A percentile compares a stretch with the other conserved stretches of the same genome.
Evolutionary conservation across 2,888 invertebrate species (phyloP).

Genomic region (Sympetrum striolatum): DNA sequence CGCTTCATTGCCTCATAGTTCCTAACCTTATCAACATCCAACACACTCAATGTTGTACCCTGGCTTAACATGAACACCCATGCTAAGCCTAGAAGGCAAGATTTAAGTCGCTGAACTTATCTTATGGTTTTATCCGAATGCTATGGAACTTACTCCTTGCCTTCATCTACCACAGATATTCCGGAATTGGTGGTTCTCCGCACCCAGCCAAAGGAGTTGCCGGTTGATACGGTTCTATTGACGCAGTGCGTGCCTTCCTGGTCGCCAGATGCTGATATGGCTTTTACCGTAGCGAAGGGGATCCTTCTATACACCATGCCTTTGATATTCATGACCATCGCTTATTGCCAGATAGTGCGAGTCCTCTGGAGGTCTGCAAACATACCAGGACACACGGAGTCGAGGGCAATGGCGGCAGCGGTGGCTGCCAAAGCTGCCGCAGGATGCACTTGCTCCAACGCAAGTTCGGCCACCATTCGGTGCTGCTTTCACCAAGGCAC

Average conservation of each 20-base stretch:
- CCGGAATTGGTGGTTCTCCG: slow-evolving; percentile 80
- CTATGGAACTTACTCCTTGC: neutral
- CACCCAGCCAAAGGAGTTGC: slow-evolving; percentile 62
- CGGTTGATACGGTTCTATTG: slow-evolving; percentile 68
- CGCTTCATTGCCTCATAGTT: too few species aligned
- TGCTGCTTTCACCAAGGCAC: slow-evolving; percentile 26
- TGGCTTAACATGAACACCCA: too few species aligned
- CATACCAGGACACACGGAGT: slow-evolving; percentile 71
- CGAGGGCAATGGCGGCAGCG: neutral
- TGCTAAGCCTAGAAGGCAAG: too few species aligned
- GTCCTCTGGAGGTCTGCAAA: slow-evolving; percentile 83
- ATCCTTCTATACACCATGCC: slow-evolving; percentile 81
- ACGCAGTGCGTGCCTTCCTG: slow-evolving; percentile 77
- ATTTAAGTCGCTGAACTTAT: neutral
- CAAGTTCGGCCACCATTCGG: neutral
- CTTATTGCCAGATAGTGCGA: slow-evolving; percentile 82
- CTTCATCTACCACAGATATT: slow-evolving; percentile 66
- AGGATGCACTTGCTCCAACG: slow-evolving; percentile 11
- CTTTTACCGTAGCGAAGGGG: slow-evolving; percentile 73
- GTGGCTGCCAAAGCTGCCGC: neutral
- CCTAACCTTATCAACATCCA: too few species aligned
- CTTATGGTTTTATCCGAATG: neutral
- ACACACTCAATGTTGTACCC: too few species aligned
- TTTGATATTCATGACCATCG: slow-evolving; percentile 79
- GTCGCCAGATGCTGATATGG: slow-evolving; percentile 72